These are phyloP conservation scores for Dissostichus mawsoni DNA, from an alignment of 2,113 vertebrate genomes.

Conservation along the genomic window DNA sequence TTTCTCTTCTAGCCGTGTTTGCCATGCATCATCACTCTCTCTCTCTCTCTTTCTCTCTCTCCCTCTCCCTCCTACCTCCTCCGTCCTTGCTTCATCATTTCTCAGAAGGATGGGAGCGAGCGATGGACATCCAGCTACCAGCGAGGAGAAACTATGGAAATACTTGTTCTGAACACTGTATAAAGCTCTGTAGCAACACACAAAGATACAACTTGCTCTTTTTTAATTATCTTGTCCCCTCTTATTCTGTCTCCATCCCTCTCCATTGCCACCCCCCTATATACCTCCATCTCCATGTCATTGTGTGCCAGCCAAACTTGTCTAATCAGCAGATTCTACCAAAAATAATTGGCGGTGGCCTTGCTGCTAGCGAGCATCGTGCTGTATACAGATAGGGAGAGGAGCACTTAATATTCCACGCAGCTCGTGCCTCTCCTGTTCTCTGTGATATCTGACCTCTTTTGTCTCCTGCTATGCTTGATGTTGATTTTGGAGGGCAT, in stretches of 20 bases:
- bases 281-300: conserved; percentile 66
- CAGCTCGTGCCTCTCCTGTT: conserved; percentile 78
- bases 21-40: conserved; percentile 79
- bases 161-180: conserved; percentile 39
- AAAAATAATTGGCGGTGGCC: conserved; percentile 81
- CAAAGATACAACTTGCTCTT: conserved; percentile 42
- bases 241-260: conserved; percentile 17
- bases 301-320: conserved; percentile 77
- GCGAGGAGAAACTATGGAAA: conserved; percentile 56
- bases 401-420: conserved; percentile 80
- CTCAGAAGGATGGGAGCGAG: conserved; percentile 52
- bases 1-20: conserved; percentile 77
- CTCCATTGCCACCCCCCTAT: neutral
- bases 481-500: conserved; percentile 86
- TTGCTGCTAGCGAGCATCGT: conserved; percentile 73
- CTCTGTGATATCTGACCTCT: conserved; percentile 85
- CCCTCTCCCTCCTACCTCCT: conserved; percentile 39
- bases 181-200: conserved; percentile 28
- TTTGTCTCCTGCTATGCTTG: conserved; percentile 82
- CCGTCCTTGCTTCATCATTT: conserved; percentile 66
- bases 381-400: conserved; percentile 78
- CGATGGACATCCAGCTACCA: conserved; percentile 63
- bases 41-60: conserved; percentile 41
- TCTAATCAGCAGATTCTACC: conserved; percentile 82
- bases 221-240: conserved; percentile 35